Base-by-base conservation (phyloP, 2,888 invertebrate genomes). In the Drosophila tanythrix region DNA sequence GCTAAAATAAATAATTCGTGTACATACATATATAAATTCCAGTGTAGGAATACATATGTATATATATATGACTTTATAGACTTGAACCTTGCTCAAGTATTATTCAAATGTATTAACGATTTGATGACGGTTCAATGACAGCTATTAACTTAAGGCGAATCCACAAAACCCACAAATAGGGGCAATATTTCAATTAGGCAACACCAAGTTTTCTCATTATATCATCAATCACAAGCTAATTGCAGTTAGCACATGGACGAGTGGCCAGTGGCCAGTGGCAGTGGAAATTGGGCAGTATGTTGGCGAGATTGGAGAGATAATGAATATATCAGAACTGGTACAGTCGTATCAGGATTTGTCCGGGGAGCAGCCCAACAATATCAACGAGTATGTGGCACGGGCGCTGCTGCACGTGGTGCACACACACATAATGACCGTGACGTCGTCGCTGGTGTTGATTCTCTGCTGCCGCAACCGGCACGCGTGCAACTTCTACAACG, bases 401-500 rank as follows among this genome's bases (percentile, higher is more conserved):
- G 74, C 90, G 6, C 58, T 92, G 51, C 48, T 89, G 8, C 79
- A 83, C 58, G 82, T 92, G 59, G 87, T 92, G 25, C 79, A 80
- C 31, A 46, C 71, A 15, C 82, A 86, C 38, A 84, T 91, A 15
- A 55, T 85, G 31, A 79, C 66, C n/a, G 67, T 81, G 59, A 83
- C 87, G 5, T 80, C 82, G 0, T 87, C 86, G 5, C 74, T 92
- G 63, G 82, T 90, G 5, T 38, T 91, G 29, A 82, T 86, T 0
- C 38, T 91, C 0, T 84, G 81, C 40, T 91, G 90, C 43, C 78
- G 84, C 4, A 68, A 78, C 27, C 58, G 70, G 18, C 73, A 81
- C 6, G 82, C 83, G 0, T 81, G 83, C 65, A 81, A 81, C n/a
- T 91, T 90, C 62, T 92, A 88, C 63, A 89, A 85, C 59, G 82